Base-by-base conservation (phyloP, 2,113 vertebrate species). In the Sander lucioperca region DNA sequence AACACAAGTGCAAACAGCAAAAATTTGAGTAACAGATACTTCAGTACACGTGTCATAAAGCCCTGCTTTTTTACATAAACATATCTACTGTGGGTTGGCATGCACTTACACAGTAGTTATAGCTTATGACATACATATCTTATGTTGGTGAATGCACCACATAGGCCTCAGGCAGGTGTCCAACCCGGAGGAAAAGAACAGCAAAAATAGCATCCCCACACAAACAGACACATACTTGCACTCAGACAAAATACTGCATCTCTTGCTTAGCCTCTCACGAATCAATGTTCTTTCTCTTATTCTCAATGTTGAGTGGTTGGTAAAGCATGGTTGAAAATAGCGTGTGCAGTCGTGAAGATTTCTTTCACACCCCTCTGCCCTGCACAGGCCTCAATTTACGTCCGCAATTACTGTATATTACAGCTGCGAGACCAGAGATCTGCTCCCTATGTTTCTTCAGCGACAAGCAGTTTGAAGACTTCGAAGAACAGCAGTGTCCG, bases 151-250 rank as follows among this genome's bases (percentile, higher is more conserved):
- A 71, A 59, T 73, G 69, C 81, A 79, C 16, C 61, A 43, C 47
- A 54, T 3, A 56, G 47, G 81, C 82, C 86, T 33, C 51, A 61
- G 87, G 88, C 79, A 67, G 66, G 71, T 76, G 68, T 79, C 74
- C 53, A 76, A 66, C 77, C 83, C 61, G 15, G 78, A 85, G 79
- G 81, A 77, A 56, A 56, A 84, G 48, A 83, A 30, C 21, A 39
- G 63, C 77, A 85, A 71, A 90, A 86, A 88, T 86, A 88, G 69
- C 84, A 54, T 54, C 77, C 53, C 66, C 64, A 82, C 50, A 77
- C 54, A 79, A 57, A 81, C 72, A 78, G 74, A 88, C 30, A 58
- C 69, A 58, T 45, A 67, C 73, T 45, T 86, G 58, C 30, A 70
- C 69, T 63, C 48, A 61, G 47, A 65, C n/a, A 47, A 6, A 63